Evolutionary conservation across 1,140 invertebrate species (phyloP), one percentile per base, ranked within the genome.

Genomic region (Brachionus angularis): DNA sequence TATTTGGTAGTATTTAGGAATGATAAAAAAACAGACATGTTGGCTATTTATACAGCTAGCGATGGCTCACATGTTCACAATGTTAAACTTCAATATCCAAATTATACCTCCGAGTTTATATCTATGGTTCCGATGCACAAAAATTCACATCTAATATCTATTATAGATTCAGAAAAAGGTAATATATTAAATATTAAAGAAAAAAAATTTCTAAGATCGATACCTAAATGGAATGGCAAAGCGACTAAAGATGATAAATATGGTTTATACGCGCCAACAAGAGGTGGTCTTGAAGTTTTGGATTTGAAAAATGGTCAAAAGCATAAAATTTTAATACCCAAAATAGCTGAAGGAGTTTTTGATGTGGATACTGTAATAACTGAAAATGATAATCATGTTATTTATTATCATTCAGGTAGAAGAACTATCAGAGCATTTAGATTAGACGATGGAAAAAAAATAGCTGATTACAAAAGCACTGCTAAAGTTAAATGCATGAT

Each of bases 351-450:
- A 82, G 95, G 95, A 2, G 93, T 98, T 0, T 97, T 97, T 79
- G 91, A 89, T 12, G 91, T 97, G 23, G 90, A 93, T 73, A 91
- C 91, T 50, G 87, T 90, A 82, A 98, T 98, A 78, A 96, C 92
- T 39, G 88, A 88, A 73, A 93, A 89, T 8, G 91, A 96, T 76
- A 88, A 93, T 74, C 96, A 98, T 76, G 93, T 97, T 4, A 84
- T 96, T 2, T 98, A 98, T 79, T 97, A 97, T 76, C 92, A 96
- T 77, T 93, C 91, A 74, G 91, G 91, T 7, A 87, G 89, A 73
- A 91, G 94, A 82, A 96, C 93, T 7, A 85, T 96, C 49, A 84
- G 91, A 71, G 88, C 95, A 5, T 96, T 96, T 79, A 88, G 91
- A 76, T 88, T 91, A 3, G 81, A 84, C 1, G 92, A 96, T 79